Percentiles rank a stretch among this genome's conserved stretches.
Evolutionary conservation across 2,797 vertebrate genomes (phyloP).

Genomic region (Chanos chanos): DNA sequence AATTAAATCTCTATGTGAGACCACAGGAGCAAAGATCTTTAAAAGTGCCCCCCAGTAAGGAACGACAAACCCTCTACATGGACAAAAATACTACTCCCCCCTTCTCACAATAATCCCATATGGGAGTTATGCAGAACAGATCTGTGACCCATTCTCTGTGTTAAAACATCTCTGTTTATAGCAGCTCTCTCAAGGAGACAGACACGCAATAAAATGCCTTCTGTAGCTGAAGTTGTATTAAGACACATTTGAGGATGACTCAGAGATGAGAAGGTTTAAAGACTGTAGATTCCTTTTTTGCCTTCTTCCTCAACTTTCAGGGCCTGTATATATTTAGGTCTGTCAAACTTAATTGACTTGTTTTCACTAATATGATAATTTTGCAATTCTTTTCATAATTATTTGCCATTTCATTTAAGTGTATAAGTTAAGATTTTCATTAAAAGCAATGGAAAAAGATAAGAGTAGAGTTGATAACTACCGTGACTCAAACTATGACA

Average conservation of each 20-base stretch:
- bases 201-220: too few species aligned
- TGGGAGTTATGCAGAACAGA: too few species aligned
- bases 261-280: too few species aligned
- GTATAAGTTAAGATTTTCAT: background rate
- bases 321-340: conserved; percentile 22
- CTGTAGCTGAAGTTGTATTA: too few species aligned
- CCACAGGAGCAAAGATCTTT: conserved; percentile 33
- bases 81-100: conserved; percentile 12
- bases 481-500: background rate
- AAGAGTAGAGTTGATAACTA: background rate
- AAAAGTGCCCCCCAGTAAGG: conserved; percentile 32
- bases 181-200: too few species aligned
- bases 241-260: too few species aligned
- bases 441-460: too few species aligned
- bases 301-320: too few species aligned
- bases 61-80: conserved; percentile 26
- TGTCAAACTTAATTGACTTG: conserved; percentile 6
- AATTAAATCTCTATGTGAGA: conserved; percentile 49
- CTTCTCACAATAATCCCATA: background rate
- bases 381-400: background rate
- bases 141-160: too few species aligned
- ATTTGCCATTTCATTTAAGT: background rate
- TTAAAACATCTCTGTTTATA: too few species aligned
- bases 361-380: background rate
- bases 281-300: too few species aligned